Evolutionary conservation across 2,113 vertebrate species (phyloP).

Genomic region (Siniperca knerii): DNA sequence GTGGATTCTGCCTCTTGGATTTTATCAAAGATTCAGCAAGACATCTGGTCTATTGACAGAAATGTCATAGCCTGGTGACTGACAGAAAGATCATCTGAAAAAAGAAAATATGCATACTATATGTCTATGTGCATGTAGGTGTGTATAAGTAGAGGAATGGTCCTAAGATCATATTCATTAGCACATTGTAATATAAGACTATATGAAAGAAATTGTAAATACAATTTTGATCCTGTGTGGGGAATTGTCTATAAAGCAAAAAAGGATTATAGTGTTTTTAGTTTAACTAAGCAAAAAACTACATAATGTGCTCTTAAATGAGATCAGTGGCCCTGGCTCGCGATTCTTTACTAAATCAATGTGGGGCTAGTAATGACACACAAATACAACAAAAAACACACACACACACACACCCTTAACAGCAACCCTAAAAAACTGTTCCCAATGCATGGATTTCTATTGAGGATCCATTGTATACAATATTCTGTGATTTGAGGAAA

Average conservation of each 20-base stretch:
- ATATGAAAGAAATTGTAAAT: neutral
- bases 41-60: constrained; percentile 53
- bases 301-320: constrained; percentile 19
- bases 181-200: neutral
- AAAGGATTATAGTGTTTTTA: constrained; percentile 14
- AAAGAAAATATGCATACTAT: constrained; percentile 3
- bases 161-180: neutral
- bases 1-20: constrained; percentile 43
- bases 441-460: neutral
- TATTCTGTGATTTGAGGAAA: constrained; percentile 51
- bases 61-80: constrained; percentile 28
- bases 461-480: constrained; percentile 4
- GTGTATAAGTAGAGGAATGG: neutral
- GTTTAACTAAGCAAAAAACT: constrained; percentile 10
- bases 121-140: constrained; percentile 2
- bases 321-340: constrained; percentile 32
- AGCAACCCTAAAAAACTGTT: neutral
- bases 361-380: neutral
- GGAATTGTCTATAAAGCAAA: constrained; percentile 51
- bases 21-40: constrained; percentile 39
- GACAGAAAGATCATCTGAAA: constrained; percentile 4
- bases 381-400: neutral
- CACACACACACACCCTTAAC: constrained; percentile 22
- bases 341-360: constrained; percentile 49
- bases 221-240: neutral